These are phyloP conservation scores for Urosaurus nigricauda DNA, from an alignment of 2,797 vertebrate genomes.

Conservation along the genomic window DNA sequence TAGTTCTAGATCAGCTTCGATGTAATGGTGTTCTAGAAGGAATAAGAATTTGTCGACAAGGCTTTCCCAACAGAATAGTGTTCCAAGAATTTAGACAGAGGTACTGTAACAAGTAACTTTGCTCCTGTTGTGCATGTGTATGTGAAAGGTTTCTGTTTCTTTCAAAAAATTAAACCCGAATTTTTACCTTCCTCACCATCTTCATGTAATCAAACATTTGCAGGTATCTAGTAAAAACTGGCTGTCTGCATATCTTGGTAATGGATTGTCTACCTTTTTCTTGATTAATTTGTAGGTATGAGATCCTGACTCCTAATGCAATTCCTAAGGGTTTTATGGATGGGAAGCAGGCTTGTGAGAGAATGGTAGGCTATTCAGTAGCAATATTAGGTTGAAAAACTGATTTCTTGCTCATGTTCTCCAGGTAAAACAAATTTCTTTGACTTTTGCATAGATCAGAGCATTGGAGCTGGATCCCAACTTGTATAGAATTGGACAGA, in stretches of 20 bases:
- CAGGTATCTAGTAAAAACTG: not conserved
- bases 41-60: constrained; percentile 96
- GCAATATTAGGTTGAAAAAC: not conserved
- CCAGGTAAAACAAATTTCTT: not conserved
- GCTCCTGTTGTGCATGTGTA: accelerated
- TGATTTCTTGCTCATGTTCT: not conserved
- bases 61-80: constrained; percentile 97
- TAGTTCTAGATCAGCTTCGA: constrained; percentile 95
- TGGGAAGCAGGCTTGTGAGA: constrained; percentile 96
- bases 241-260: not conserved
- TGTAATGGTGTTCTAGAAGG: constrained; percentile 97
- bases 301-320: constrained; percentile 97
- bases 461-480: constrained; percentile 95
- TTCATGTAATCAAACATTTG: not conserved
- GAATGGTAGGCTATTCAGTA: constrained; percentile 86
- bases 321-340: constrained; percentile 99
- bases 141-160: not conserved
- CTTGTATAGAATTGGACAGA: constrained; percentile 96
- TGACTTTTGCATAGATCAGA: constrained; percentile 83
- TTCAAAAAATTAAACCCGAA: not conserved
- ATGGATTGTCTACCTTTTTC: not conserved
- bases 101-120: constrained; percentile 70
- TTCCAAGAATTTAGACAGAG: constrained; percentile 98
- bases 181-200: not conserved
- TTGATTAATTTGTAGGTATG: constrained; percentile 85